Conservation (phyloP, 2,888 invertebrate genomes). For the Synanthedon andrenaeformis region DNA sequence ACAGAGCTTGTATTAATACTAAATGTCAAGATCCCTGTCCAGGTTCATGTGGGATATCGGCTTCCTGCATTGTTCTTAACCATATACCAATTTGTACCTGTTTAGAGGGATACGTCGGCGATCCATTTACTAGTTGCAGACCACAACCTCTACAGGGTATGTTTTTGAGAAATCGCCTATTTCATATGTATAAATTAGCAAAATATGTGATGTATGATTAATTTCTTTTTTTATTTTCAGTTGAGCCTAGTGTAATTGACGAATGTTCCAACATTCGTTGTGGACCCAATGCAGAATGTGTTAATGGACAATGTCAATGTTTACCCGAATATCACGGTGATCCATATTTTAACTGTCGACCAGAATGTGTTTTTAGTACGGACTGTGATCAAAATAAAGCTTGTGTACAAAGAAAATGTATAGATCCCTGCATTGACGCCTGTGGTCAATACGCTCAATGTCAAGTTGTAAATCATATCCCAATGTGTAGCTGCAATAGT, state of each 20-base stretch:
- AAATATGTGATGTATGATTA: too few relatives aligned
- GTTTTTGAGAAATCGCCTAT: constrained; percentile 1
- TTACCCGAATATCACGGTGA: constrained; percentile 79
- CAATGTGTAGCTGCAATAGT: constrained; percentile 75
- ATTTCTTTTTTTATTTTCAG: constrained; percentile 20
- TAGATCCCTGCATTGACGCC: constrained; percentile 78
- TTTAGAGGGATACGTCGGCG: constrained; percentile 77
- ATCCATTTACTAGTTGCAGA: constrained; percentile 76
- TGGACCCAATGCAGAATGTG: constrained; percentile 75
- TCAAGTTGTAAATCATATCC: constrained; percentile 75
- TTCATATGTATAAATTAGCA: too few relatives aligned
- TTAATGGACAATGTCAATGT: constrained; percentile 78
- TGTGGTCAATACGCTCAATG: constrained; percentile 75
- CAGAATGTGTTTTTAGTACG: constrained; percentile 82
- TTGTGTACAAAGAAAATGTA: constrained; percentile 81
- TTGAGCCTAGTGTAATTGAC: constrained; percentile 52
- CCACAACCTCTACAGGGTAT: constrained; percentile 67
- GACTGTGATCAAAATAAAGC: constrained; percentile 78
- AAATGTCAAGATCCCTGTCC: constrained; percentile 84
- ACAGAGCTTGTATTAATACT: constrained; percentile 80
- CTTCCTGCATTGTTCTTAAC: constrained; percentile 75
- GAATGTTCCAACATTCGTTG: constrained; percentile 80
- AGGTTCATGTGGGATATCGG: constrained; percentile 77
- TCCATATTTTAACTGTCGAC: constrained; percentile 79
- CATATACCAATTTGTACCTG: constrained; percentile 84